A percentile compares a stretch with the other conserved stretches of the same genome.
These are phyloP conservation scores for Ashinkailepas kermadecensis DNA, from an alignment of 2,888 invertebrate genomes.

Conservation along the genomic window DNA sequence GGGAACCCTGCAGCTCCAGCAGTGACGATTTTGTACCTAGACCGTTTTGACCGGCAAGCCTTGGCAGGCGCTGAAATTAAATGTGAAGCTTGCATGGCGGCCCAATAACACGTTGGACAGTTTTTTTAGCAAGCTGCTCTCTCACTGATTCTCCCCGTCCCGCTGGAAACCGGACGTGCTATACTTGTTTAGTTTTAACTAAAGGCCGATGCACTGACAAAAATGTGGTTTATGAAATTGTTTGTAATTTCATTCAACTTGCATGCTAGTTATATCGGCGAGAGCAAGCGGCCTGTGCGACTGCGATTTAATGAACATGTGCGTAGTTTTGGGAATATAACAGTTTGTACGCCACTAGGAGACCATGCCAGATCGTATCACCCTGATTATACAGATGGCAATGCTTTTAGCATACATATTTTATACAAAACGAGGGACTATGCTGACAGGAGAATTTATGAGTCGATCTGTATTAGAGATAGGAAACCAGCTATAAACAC, in stretches of 20 bases:
- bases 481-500: not conserved
- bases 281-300: not conserved
- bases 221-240: not conserved
- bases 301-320: not conserved
- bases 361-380: not conserved
- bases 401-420: not conserved
- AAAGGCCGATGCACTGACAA: not conserved
- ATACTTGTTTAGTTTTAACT: not conserved
- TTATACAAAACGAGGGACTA: not conserved
- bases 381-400: not conserved
- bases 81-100: not conserved
- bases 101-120: not conserved
- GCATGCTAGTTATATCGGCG: not conserved
- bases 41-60: not conserved
- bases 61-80: no score
- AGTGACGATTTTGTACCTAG: not conserved
- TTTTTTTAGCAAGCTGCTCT: not conserved
- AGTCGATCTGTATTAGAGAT: not conserved
- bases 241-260: no score
- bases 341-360: not conserved
- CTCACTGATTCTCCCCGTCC: not conserved
- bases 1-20: not conserved
- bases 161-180: not conserved
- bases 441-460: not conserved
- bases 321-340: not conserved